These are phyloP conservation scores for Gobionotothen gibberifrons DNA, from an alignment of 2,797 vertebrate genomes.

Conservation along the genomic window DNA sequence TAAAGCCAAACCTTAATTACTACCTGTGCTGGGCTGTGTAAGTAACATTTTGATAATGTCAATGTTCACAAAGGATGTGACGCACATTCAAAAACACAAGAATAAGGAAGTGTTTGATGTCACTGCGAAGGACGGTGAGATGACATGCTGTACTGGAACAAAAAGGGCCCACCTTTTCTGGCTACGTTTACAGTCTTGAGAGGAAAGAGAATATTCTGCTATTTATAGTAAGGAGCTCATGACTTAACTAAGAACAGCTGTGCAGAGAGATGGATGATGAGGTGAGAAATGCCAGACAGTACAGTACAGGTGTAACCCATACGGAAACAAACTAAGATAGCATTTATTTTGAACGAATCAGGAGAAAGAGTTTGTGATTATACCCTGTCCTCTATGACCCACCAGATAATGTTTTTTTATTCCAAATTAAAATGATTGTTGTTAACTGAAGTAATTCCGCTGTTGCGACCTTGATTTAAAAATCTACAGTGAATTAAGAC, in stretches of 20 bases:
- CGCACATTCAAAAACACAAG: background rate
- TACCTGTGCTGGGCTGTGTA: background rate
- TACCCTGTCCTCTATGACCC: background rate
- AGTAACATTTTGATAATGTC: background rate
- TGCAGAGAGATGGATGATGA: background rate
- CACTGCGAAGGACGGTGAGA: background rate
- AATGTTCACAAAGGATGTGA: background rate
- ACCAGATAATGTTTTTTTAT: background rate
- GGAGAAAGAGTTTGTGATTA: background rate
- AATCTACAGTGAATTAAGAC: background rate
- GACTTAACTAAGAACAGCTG: constrained; percentile 5
- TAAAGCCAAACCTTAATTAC: too few species aligned
- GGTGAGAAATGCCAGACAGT: background rate
- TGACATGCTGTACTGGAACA: constrained; percentile 1
- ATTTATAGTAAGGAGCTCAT: constrained; percentile 6
- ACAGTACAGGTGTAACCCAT: background rate
- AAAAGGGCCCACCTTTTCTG: background rate
- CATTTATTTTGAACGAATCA: background rate
- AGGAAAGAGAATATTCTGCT: background rate
- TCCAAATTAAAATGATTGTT: background rate
- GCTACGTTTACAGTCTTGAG: constrained; percentile 1
- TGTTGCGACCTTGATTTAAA: background rate
- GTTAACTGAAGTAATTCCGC: background rate
- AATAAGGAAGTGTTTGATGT: background rate
- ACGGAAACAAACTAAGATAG: background rate